Percentiles rank a stretch among this genome's conserved stretches.
These are phyloP conservation scores for Coluber constrictor DNA, from an alignment of 2,797 vertebrate species.

Conservation along the genomic window DNA sequence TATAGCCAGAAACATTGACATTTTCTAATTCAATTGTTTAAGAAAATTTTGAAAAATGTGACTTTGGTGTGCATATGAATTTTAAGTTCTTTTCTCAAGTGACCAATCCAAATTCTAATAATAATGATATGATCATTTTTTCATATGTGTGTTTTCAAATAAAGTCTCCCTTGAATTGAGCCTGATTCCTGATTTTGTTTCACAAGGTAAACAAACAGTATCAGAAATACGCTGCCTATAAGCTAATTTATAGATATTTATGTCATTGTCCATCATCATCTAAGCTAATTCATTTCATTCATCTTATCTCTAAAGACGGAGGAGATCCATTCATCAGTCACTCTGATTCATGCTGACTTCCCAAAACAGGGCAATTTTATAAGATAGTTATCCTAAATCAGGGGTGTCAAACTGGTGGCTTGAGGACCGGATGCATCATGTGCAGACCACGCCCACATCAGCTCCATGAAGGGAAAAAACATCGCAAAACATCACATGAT, in stretches of 20 bases:
- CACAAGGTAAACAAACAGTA: background rate
- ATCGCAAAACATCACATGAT: too few species aligned
- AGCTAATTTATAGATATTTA: background rate
- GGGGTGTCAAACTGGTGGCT: too few species aligned
- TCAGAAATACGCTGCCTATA: background rate
- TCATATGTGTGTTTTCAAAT: background rate
- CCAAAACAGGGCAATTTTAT: background rate
- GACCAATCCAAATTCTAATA: background rate
- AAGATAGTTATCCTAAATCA: background rate
- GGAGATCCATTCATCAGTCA: background rate
- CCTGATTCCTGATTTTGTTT: background rate
- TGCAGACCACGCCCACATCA: too few species aligned
- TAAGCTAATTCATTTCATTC: background rate
- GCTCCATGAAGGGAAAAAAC: too few species aligned
- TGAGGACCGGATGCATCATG: accelerated
- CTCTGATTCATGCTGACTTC: background rate
- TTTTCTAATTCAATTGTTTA: background rate
- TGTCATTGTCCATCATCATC: background rate
- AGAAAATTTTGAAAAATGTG: background rate
- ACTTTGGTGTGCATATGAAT: background rate
- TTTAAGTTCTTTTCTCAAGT: background rate
- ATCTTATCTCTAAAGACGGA: background rate
- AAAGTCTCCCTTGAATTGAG: background rate
- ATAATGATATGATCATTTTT: background rate
- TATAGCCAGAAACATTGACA: background rate